A percentile compares a stretch with the other conserved stretches of the same genome.
phyloP scores from a whole-genome alignment of 23 tunicate genomes.

The Trididemnum miniatum region DNA sequence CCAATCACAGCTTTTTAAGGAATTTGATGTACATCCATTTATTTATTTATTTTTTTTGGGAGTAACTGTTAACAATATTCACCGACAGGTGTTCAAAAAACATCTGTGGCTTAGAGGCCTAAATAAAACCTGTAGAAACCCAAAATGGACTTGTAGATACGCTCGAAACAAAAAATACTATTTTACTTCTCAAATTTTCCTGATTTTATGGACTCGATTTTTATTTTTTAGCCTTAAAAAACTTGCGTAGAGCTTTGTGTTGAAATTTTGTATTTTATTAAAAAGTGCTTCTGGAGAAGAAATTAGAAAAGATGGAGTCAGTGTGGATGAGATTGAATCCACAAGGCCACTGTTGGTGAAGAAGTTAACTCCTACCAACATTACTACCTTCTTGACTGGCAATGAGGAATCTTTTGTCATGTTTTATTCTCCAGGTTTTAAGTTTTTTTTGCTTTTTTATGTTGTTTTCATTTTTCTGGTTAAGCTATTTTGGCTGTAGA shows the following conservation, averaged over 20 bases:
- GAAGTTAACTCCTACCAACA: conserved; percentile 37
- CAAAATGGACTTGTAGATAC: too few species aligned
- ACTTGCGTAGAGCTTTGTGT: neutral
- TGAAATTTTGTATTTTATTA: neutral
- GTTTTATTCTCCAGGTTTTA: conserved; percentile 94
- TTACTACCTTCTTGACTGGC: conserved; percentile 29
- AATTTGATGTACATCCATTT: too few species aligned
- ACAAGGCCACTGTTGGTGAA: conserved; percentile 51
- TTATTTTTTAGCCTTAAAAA: neutral
- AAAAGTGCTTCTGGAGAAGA: neutral
- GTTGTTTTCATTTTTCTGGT: too few species aligned
- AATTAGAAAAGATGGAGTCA: neutral
- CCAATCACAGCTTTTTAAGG: too few species aligned
- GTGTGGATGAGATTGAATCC: conserved; percentile 30
- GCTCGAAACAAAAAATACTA: neutral
- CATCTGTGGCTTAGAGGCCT: too few species aligned
- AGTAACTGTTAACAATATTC: too few species aligned
- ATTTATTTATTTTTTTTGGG: too few species aligned
- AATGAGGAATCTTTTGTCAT: conserved; percentile 63
- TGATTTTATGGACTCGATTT: neutral
- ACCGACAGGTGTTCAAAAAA: too few species aligned
- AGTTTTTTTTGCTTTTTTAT: too few species aligned
- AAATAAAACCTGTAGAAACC: too few species aligned
- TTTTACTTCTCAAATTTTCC: neutral
- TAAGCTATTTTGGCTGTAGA: too few species aligned